phyloP scores from a whole-genome alignment of 2,888 invertebrate genomes.

The Nemotelus nigrinus region DNA sequence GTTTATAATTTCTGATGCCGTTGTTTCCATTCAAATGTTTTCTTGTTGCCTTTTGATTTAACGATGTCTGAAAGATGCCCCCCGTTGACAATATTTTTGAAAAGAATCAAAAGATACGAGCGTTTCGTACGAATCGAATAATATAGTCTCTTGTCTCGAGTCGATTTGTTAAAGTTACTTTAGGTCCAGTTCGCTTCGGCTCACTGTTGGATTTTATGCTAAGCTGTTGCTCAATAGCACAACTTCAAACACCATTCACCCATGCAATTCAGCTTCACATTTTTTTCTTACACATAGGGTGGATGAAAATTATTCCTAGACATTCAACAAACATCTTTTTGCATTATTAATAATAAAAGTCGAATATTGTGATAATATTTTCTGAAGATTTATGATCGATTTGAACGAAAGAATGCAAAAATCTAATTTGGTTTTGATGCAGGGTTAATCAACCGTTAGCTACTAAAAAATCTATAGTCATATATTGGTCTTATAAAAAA shows the following conservation, averaged over 20 bases:
- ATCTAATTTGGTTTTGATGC: not conserved
- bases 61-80: slow-evolving; percentile 45
- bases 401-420: slow-evolving; percentile 10
- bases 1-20: slow-evolving; percentile 45
- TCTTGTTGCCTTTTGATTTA: slow-evolving; percentile 43
- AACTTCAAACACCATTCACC: not conserved
- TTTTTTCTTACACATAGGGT: not conserved
- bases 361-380: slow-evolving; percentile 40
- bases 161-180: not conserved
- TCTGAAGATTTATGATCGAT: slow-evolving; percentile 39
- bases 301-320: slow-evolving; percentile 14
- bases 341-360: slow-evolving; percentile 39
- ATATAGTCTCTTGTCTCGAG: not conserved
- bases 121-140: slow-evolving; percentile 14
- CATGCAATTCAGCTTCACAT: slow-evolving; percentile 12
- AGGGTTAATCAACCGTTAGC: not conserved
- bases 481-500: no score
- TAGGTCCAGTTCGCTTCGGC: not conserved
- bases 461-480: not conserved
- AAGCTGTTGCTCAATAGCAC: slow-evolving; percentile 3
- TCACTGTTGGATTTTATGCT: not conserved
- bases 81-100: slow-evolving; percentile 43
- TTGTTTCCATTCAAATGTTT: slow-evolving; percentile 39
- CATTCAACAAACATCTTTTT: slow-evolving; percentile 14
- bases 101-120: not conserved